Conservation (phyloP, 64 coral and sea anemone species). For the Stylophora pistillata region DNA sequence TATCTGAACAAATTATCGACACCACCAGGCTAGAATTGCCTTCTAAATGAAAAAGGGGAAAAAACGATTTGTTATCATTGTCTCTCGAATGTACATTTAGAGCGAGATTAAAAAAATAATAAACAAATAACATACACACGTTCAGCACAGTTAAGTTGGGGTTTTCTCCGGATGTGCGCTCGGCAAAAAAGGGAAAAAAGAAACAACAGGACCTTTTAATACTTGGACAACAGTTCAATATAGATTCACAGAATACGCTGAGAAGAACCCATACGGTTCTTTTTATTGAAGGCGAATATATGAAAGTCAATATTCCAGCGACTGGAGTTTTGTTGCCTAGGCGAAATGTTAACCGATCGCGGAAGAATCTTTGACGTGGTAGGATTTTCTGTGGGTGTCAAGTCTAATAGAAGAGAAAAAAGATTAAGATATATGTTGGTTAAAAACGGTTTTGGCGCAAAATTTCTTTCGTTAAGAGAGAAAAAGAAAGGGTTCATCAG, state of each 20-base stretch:
- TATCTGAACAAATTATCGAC: slow-evolving; percentile 26
- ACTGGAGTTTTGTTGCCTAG: slow-evolving; percentile 17
- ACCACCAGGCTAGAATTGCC: slow-evolving; percentile 27
- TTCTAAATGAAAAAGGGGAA: slow-evolving; percentile 8
- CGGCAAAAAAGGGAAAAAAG: background rate
- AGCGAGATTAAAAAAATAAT: background rate
- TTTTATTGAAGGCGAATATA: slow-evolving; percentile 14
- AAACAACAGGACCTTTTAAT: background rate
- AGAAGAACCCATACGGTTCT: slow-evolving; percentile 11
- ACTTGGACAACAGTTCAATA: slow-evolving; percentile 10
- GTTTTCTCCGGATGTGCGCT: background rate
- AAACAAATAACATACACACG: background rate
- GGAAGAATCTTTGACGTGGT: slow-evolving; percentile 34
- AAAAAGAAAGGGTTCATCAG: background rate
- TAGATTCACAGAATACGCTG: background rate
- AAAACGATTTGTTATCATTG: slow-evolving; percentile 11
- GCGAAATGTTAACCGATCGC: slow-evolving; percentile 41
- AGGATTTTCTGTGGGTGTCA: background rate
- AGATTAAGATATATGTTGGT: background rate
- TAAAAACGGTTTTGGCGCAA: background rate
- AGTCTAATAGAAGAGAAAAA: background rate
- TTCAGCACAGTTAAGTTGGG: background rate
- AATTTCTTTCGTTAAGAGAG: background rate
- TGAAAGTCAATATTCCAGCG: background rate
- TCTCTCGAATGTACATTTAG: background rate